Conservation (phyloP, 1,140 invertebrate species). For the Drosophila baimaii region DNA sequence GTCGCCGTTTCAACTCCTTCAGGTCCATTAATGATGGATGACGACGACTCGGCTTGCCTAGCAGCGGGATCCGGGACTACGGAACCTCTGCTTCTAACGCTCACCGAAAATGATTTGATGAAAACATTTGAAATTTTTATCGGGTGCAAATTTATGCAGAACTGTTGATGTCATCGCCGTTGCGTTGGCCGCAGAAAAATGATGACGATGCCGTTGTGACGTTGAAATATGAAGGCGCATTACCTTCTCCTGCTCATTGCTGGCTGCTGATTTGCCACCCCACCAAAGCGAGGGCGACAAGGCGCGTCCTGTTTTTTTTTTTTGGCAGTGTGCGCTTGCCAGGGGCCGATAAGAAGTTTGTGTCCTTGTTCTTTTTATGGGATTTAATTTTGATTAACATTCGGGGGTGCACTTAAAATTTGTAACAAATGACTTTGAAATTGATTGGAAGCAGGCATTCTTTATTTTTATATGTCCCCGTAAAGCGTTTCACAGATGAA, state of each 20-base stretch:
- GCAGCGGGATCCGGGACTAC: slow-evolving; percentile 9
- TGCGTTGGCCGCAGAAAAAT: slow-evolving; percentile 69
- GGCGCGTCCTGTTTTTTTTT: slow-evolving; percentile 53
- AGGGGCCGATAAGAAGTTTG: slow-evolving; percentile 63
- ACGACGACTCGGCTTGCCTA: slow-evolving; percentile 57
- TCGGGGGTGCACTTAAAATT: slow-evolving; percentile 72
- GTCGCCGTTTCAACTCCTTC: slow-evolving; percentile 69
- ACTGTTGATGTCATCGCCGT: slow-evolving; percentile 80
- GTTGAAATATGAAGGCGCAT: slow-evolving; percentile 80
- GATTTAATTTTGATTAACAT: slow-evolving; percentile 78
- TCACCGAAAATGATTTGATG: slow-evolving; percentile 79
- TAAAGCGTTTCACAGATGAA: slow-evolving; percentile 52
- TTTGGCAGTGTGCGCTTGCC: slow-evolving; percentile 52
- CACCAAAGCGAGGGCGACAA: slow-evolving; percentile 5
- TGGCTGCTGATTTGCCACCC: slow-evolving; percentile 28
- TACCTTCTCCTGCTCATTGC: slow-evolving; percentile 59
- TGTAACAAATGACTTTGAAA: slow-evolving; percentile 79
- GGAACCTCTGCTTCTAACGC: slow-evolving; percentile 28
- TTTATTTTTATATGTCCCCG: slow-evolving; percentile 48
- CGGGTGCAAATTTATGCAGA: slow-evolving; percentile 83
- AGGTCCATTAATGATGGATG: slow-evolving; percentile 80
- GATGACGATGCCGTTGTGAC: slow-evolving; percentile 80
- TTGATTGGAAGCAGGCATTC: slow-evolving; percentile 66
- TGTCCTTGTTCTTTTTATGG: slow-evolving; percentile 49
- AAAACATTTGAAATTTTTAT: slow-evolving; percentile 84